These are phyloP conservation scores for Lasioglossum vierecki DNA, from an alignment of 2,888 invertebrate genomes.

Conservation along the genomic window DNA sequence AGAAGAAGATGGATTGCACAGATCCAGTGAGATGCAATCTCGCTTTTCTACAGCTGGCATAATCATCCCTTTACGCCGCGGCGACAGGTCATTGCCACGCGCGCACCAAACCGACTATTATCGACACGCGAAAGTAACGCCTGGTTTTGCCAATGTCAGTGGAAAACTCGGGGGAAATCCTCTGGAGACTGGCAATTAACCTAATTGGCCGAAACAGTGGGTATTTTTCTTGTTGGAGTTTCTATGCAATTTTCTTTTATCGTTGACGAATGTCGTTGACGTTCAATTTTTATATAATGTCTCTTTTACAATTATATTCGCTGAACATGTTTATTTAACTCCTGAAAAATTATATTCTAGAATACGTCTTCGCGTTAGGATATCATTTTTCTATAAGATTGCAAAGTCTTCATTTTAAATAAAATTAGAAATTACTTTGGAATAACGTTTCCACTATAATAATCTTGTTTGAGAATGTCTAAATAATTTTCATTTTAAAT, in stretches of 20 bases:
- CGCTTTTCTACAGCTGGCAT: not conserved
- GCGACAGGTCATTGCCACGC: not conserved
- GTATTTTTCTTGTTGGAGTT: not conserved
- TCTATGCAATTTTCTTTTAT: not conserved
- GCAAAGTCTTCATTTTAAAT: not conserved
- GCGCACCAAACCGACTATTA: conserved; percentile 19
- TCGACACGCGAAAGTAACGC: conserved; percentile 17
- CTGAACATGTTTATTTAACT: not conserved
- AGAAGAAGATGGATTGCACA: not conserved
- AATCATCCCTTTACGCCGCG: not conserved
- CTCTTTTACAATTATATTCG: no score
- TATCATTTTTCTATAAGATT: not conserved
- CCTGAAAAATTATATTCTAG: not conserved
- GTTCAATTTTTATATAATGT: not conserved
- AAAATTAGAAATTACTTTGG: not conserved
- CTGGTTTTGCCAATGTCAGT: not conserved
- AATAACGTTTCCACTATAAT: not conserved
- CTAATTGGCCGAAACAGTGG: not conserved
- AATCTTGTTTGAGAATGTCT: no score
- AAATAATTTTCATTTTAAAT: no score
- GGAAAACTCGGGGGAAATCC: not conserved
- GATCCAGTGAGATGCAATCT: not conserved
- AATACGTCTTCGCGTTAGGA: not conserved
- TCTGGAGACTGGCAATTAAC: not conserved
- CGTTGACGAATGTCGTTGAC: not conserved